These are phyloP conservation scores for Apogon talboti DNA, from an alignment of 2,797 vertebrate genomes.

Conservation along the genomic window DNA sequence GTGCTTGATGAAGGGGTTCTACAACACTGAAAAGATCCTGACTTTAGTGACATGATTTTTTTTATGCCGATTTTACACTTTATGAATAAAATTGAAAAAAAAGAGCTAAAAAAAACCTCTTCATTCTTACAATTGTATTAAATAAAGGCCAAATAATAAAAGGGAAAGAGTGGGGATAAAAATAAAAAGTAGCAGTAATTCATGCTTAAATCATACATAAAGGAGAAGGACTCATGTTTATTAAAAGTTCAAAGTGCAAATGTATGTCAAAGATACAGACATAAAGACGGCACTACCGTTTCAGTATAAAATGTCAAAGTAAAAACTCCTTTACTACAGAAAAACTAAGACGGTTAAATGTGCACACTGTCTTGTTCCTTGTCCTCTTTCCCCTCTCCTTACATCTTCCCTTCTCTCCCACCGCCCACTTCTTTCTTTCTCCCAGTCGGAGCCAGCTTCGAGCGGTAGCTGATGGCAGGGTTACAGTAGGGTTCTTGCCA, in stretches of 20 bases:
- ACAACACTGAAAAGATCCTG: too few relatives aligned
- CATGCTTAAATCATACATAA: too few relatives aligned
- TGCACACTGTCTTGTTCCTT: background rate
- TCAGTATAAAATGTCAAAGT: background rate
- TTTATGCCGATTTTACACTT: too few relatives aligned
- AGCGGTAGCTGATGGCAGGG: slow-evolving; percentile 59
- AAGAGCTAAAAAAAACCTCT: too few relatives aligned
- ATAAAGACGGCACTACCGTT: background rate
- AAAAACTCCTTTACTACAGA: background rate
- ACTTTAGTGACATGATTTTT: too few relatives aligned
- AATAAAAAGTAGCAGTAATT: too few relatives aligned
- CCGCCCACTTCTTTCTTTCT: slow-evolving; percentile 14
- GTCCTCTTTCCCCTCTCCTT: background rate
- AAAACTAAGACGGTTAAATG: background rate
- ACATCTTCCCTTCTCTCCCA: slow-evolving; percentile 5
- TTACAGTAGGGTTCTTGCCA: slow-evolving; percentile 69
- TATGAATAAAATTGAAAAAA: too few relatives aligned
- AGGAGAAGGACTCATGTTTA: too few relatives aligned
- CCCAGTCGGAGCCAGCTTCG: slow-evolving; percentile 37
- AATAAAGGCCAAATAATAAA: too few relatives aligned
- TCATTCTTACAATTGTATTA: too few relatives aligned
- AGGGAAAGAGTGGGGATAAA: too few relatives aligned
- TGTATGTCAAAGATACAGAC: background rate
- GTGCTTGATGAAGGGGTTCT: too few relatives aligned
- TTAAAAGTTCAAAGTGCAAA: background rate